These are phyloP conservation scores for Acleris holmiana DNA, from an alignment of 2,888 invertebrate genomes.

Conservation along the genomic window DNA sequence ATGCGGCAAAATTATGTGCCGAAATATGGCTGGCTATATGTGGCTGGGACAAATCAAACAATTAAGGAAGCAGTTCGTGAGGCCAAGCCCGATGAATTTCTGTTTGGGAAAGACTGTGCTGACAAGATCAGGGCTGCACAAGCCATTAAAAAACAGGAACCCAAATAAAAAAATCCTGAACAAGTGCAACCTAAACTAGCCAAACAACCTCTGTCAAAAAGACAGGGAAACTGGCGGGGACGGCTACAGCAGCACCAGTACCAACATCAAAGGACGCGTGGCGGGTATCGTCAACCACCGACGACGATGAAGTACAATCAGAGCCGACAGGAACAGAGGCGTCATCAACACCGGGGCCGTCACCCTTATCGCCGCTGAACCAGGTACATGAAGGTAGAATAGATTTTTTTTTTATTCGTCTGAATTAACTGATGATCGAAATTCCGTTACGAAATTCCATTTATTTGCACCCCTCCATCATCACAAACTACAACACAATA, in stretches of 20 bases:
- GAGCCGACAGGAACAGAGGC: neutral
- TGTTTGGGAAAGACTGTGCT: neutral
- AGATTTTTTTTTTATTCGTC: constrained; percentile 8
- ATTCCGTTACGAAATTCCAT: constrained; percentile 21
- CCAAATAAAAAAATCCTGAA: neutral
- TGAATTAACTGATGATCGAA: constrained; percentile 19
- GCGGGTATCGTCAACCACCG: constrained; percentile 1
- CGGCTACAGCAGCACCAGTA: constrained; percentile 1
- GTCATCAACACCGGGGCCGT: neutral
- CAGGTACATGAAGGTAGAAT: constrained; percentile 24
- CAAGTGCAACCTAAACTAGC: neutral
- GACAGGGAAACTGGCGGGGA: constrained; percentile 5
- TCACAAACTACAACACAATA: neutral
- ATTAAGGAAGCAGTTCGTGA: constrained; percentile 4
- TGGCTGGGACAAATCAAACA: neutral
- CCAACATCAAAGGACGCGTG: constrained; percentile 6
- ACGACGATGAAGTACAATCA: neutral
- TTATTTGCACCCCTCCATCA: neutral
- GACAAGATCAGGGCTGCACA: neutral
- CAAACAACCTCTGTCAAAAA: neutral
- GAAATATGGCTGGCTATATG: neutral
- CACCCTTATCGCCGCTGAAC: neutral
- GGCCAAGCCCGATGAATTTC: neutral
- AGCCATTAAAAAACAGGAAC: neutral
- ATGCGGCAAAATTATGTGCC: neutral